A percentile compares a stretch with the other conserved stretches of the same genome.
These are phyloP conservation scores for Philonicus albiceps DNA, from an alignment of 2,888 invertebrate genomes.

Conservation along the genomic window DNA sequence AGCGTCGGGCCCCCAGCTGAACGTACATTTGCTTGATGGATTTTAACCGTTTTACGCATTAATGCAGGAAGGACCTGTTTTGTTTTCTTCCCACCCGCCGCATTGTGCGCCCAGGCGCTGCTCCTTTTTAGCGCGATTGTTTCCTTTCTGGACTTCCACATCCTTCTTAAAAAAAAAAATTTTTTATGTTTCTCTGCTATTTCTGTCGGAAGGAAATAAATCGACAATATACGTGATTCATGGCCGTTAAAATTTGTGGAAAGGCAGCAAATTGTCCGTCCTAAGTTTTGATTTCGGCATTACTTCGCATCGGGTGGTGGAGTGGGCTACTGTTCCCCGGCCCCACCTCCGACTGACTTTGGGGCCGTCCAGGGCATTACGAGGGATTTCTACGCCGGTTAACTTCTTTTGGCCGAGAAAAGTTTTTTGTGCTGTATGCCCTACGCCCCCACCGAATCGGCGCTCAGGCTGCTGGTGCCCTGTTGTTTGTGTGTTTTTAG, in stretches of 20 bases:
- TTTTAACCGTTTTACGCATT: conserved; percentile 41
- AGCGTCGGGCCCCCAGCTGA: background rate
- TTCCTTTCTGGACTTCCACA: conserved; percentile 30
- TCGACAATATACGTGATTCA: conserved; percentile 52
- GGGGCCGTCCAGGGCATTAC: background rate
- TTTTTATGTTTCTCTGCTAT: conserved; percentile 33
- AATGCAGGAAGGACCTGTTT: conserved; percentile 42
- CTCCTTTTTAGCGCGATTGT: conserved; percentile 37
- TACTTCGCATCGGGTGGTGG: background rate
- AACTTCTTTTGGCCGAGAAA: conserved; percentile 11
- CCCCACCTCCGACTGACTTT: background rate
- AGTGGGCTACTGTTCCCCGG: background rate
- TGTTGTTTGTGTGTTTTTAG: conserved; percentile 45
- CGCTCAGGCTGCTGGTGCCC: background rate
- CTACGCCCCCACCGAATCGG: background rate
- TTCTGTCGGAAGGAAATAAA: conserved; percentile 48
- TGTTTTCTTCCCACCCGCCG: conserved; percentile 8
- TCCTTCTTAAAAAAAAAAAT: conserved; percentile 14
- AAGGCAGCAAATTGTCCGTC: conserved; percentile 51
- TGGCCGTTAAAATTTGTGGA: conserved; percentile 51
- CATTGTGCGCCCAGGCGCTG: background rate
- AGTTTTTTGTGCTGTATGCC: background rate
- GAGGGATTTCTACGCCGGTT: conserved; percentile 3
- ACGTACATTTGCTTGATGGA: conserved; percentile 37
- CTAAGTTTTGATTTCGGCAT: conserved; percentile 44